These are phyloP conservation scores for Staurois parvus DNA, from an alignment of 2,797 vertebrate species.

Conservation along the genomic window DNA sequence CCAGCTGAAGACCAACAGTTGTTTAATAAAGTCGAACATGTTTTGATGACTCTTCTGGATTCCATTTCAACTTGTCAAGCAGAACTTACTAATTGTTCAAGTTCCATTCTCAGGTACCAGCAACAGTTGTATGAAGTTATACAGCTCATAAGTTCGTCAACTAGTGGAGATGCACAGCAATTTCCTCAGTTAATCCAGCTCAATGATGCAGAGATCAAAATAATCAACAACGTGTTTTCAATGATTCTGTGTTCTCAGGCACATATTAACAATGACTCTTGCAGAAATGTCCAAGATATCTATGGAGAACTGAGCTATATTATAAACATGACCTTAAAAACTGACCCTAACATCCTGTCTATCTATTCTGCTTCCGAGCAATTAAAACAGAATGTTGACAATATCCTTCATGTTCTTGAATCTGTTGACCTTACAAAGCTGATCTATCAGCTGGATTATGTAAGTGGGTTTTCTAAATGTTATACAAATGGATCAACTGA, in stretches of 20 bases:
- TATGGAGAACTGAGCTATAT: constrained; percentile 20
- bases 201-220: constrained; percentile 13
- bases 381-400: constrained; percentile 1
- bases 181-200: neutral
- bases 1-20: constrained; percentile 6
- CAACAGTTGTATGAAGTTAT: constrained; percentile 4
- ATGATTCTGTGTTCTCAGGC: constrained; percentile 34
- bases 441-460: constrained; percentile 1
- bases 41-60: constrained; percentile 24
- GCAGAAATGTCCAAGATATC: neutral
- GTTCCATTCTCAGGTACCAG: neutral
- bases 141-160: neutral
- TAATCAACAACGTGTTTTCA: constrained; percentile 23
- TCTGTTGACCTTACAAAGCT: constrained; percentile 38
- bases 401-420: neutral
- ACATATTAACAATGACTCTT: neutral
- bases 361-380: neutral
- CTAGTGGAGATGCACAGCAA: neutral
- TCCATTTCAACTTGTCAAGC: constrained; percentile 33
- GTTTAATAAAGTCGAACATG: constrained; percentile 17
- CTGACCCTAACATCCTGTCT: neutral
- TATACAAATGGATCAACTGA: neutral
- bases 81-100: constrained; percentile 12
- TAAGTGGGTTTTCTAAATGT: constrained; percentile 24
- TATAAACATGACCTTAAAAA: neutral